A percentile compares a stretch with the other conserved stretches of the same genome.
These are phyloP conservation scores for Larimichthys crocea DNA, from an alignment of 2,113 vertebrate genomes.

Conservation along the genomic window DNA sequence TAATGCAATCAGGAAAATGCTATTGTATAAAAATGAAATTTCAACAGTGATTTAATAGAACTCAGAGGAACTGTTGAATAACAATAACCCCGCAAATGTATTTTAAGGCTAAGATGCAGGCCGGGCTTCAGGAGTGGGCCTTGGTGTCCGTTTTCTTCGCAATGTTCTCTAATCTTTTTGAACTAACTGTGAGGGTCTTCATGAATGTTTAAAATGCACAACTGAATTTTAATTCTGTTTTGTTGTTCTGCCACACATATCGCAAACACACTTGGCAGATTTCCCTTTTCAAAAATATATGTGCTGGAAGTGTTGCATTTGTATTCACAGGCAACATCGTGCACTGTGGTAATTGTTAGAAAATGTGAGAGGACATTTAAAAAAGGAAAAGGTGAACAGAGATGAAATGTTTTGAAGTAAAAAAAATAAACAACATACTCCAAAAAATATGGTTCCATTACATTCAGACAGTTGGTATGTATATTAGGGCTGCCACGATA, in stretches of 20 bases:
- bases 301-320: not conserved
- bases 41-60: slow-evolving; percentile 18
- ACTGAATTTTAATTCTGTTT: slow-evolving; percentile 37
- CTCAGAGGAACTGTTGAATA: slow-evolving; percentile 26
- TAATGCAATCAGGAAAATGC: not conserved
- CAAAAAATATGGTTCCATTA: not conserved
- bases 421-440: not conserved
- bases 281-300: not conserved
- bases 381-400: not conserved
- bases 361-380: not conserved
- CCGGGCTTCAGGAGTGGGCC: slow-evolving; percentile 3
- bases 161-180: slow-evolving; percentile 45
- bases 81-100: slow-evolving; percentile 12
- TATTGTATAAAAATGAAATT: slow-evolving; percentile 23
- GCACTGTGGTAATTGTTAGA: not conserved
- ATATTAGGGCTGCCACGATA: too few species aligned
- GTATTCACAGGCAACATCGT: not conserved
- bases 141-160: slow-evolving; percentile 25
- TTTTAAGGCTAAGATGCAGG: not conserved
- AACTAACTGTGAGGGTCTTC: slow-evolving; percentile 25
- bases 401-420: not conserved
- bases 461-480: not conserved
- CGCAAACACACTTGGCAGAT: not conserved
- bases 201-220: slow-evolving; percentile 49
- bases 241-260: not conserved